phyloP scores from a whole-genome alignment of 2,888 invertebrate genomes.

The Amphipoea oculea region DNA sequence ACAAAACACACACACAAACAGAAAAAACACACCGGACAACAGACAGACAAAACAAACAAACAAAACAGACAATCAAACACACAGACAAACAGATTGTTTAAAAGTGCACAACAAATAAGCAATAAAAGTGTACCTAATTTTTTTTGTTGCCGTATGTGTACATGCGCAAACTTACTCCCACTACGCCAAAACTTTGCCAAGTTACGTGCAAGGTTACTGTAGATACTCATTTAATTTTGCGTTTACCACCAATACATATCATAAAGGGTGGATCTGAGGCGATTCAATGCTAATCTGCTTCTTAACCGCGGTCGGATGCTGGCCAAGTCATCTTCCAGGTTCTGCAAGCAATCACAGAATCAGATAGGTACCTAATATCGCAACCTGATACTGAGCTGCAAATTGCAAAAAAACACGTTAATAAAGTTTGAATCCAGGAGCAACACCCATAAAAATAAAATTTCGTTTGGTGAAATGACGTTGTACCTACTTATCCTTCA shows the following conservation, averaged over 20 bases:
- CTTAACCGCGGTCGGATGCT: conserved; percentile 27
- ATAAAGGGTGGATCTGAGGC: conserved; percentile 23
- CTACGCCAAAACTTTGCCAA: neutral
- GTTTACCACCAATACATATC: conserved; percentile 15
- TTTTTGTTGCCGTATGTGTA: no score
- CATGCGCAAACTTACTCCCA: neutral
- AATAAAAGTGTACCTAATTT: no score
- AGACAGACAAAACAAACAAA: no score
- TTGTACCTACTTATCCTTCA: no score
- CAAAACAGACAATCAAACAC: no score
- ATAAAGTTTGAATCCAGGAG: neutral
- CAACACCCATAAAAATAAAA: neutral
- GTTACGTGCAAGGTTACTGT: neutral
- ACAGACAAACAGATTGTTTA: no score
- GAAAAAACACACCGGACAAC: no score
- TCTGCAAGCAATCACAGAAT: conserved; percentile 47
- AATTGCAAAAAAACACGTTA: neutral
- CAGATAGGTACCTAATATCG: conserved; percentile 10
- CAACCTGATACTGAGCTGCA: neutral
- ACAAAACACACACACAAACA: no score
- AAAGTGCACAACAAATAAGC: no score
- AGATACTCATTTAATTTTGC: neutral
- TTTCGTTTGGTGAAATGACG: neutral
- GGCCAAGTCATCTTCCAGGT: conserved; percentile 36
- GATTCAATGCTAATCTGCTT: conserved; percentile 32